A percentile compares a stretch with the other conserved stretches of the same genome.
Evolutionary conservation across 2,797 vertebrate species (phyloP).

Genomic region (Girardinus metallicus): DNA sequence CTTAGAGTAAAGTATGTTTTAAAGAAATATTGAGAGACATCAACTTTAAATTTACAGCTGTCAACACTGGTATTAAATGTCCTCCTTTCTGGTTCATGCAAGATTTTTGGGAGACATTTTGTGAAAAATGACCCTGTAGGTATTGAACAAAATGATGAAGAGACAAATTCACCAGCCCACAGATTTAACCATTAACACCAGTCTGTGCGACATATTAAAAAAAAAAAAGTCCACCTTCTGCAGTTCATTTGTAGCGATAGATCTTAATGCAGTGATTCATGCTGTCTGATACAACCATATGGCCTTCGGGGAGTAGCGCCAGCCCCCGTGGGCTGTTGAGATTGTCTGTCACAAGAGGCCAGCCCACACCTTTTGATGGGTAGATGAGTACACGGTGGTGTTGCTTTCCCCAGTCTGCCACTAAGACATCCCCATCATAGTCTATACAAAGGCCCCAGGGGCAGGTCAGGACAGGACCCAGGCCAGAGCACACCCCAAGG

Average conservation of each 20-base stretch:
- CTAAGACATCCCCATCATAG: slow-evolving; percentile 82
- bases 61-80: neutral
- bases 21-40: neutral
- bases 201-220: neutral
- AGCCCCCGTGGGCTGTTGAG: slow-evolving; percentile 84
- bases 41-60: neutral
- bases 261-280: slow-evolving; percentile 88
- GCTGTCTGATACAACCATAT: slow-evolving; percentile 84
- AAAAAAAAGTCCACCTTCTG: neutral
- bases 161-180: neutral
- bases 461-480: slow-evolving; percentile 81
- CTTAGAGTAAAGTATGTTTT: neutral
- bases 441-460: slow-evolving; percentile 88
- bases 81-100: neutral
- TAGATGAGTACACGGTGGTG: slow-evolving; percentile 80
- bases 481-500: slow-evolving; percentile 80
- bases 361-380: slow-evolving; percentile 77
- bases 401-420: slow-evolving; percentile 84
- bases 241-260: slow-evolving; percentile 81
- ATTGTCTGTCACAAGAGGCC: slow-evolving; percentile 74
- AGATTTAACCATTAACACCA: neutral
- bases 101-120: neutral
- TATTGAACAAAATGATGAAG: neutral
- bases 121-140: neutral
- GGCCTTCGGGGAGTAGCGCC: slow-evolving; percentile 80